These are phyloP conservation scores for Potamarius usumacintae DNA, from an alignment of 2,113 vertebrate species.

Conservation along the genomic window DNA sequence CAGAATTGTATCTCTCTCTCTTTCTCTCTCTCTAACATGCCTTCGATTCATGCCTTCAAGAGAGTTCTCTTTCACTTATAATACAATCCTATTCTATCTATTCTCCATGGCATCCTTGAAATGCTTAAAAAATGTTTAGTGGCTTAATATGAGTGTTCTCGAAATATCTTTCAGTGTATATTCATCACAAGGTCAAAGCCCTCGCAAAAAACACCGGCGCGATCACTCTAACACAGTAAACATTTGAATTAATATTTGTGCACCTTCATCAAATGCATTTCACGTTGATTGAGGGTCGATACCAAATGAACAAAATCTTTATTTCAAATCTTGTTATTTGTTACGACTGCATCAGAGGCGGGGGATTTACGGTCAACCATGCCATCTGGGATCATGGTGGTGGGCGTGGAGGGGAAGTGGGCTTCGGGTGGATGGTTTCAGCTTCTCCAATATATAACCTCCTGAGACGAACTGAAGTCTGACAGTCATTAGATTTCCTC, in stretches of 20 bases:
- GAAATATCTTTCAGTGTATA: no score
- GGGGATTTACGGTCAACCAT: not conserved
- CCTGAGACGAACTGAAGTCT: not conserved
- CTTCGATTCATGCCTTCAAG: not conserved
- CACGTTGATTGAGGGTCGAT: not conserved
- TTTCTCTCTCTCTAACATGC: not conserved
- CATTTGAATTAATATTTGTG: no score
- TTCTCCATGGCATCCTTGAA: no score
- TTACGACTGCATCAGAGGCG: not conserved
- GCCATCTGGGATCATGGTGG: not conserved
- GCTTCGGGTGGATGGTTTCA: not conserved
- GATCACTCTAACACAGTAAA: not conserved
- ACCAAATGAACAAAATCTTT: not conserved
- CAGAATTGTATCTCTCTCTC: not conserved
- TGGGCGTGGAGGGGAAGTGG: not conserved
- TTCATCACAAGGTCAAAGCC: no score
- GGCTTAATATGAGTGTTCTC: no score
- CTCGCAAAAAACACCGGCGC: not conserved
- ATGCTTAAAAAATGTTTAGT: no score
- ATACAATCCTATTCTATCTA: not conserved
- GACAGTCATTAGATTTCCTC: slow-evolving; percentile 6
- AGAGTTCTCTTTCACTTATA: not conserved
- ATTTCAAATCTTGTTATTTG: not conserved
- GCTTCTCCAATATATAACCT: not conserved
- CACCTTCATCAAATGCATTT: not conserved